Evolutionary conservation across 2,113 vertebrate genomes (phyloP).

Genomic region (Gambusia holbrooki): DNA sequence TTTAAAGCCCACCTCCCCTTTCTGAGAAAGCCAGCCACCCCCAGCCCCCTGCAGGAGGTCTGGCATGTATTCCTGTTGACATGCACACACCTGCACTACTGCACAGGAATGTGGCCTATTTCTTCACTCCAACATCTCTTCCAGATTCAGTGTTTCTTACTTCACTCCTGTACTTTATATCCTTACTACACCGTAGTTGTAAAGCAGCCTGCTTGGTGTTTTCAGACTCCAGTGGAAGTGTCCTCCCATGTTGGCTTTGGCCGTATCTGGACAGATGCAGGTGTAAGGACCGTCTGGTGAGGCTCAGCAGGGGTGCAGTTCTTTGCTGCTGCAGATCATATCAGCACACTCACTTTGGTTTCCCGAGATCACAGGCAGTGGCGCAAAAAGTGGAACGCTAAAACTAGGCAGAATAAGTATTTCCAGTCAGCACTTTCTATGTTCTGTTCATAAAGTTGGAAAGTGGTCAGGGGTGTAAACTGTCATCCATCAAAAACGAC

Average conservation of each 20-base stretch:
- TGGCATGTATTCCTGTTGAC: slow-evolving; percentile 5
- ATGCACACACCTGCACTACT: slow-evolving; percentile 31
- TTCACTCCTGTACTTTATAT: too few species aligned
- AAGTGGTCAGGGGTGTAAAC: too few species aligned
- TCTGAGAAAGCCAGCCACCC: slow-evolving; percentile 60
- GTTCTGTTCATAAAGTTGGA: too few species aligned
- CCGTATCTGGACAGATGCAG: background rate
- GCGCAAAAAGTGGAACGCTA: too few species aligned
- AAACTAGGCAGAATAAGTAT: too few species aligned
- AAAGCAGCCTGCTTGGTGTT: too few species aligned
- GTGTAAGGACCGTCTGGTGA: background rate
- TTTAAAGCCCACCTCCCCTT: slow-evolving; percentile 47
- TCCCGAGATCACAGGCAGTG: background rate
- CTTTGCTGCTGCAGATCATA: slow-evolving; percentile 9
- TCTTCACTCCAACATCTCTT: background rate
- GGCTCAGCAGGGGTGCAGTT: background rate
- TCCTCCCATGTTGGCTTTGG: background rate
- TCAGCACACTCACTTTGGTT: background rate
- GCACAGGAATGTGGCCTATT: slow-evolving; percentile 70
- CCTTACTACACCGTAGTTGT: too few species aligned
- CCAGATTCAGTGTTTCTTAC: too few species aligned
- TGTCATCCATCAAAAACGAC: too few species aligned
- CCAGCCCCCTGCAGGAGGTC: slow-evolving; percentile 49
- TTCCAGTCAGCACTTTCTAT: too few species aligned
- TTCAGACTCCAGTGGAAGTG: background rate